A percentile compares a stretch with the other conserved stretches of the same genome.
Conservation (phyloP, 2,888 invertebrate species). For the Sipha maydis region DNA sequence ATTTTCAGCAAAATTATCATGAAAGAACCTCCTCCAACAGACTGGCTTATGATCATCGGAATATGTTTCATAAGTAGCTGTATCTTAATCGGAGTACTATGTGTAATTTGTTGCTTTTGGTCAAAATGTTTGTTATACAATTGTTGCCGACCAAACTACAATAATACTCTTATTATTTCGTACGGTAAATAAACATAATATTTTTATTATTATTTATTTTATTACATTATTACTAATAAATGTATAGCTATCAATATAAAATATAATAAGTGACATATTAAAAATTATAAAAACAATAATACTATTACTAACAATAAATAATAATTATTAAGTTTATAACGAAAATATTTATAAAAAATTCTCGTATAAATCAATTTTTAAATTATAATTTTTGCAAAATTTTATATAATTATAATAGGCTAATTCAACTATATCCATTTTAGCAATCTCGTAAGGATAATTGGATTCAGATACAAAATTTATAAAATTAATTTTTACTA, state of each 20-base stretch:
- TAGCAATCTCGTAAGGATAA: no score
- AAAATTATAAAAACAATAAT: no score
- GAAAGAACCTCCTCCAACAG: conserved; percentile 32
- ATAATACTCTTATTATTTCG: conserved; percentile 52
- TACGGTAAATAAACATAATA: conserved; percentile 46
- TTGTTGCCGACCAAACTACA: conserved; percentile 46
- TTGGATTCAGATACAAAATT: no score
- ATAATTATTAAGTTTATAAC: no score
- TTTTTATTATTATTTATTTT: not conserved
- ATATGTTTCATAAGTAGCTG: conserved; percentile 49
- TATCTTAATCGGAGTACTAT: conserved; percentile 23
- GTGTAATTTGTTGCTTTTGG: conserved; percentile 56
- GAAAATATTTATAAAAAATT: no score
- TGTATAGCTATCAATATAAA: not conserved
- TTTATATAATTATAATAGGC: no score
- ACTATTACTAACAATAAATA: no score
- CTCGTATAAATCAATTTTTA: no score
- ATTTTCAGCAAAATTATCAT: conserved; percentile 37
- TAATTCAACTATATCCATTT: no score
- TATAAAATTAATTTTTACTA: no score
- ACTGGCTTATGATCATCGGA: conserved; percentile 53
- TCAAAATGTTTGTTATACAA: conserved; percentile 50
- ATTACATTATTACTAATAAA: not conserved
- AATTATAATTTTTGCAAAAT: no score
- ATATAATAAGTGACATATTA: not conserved